Conservation (phyloP, 2,888 invertebrate genomes). For the Rhingia rostrata region DNA sequence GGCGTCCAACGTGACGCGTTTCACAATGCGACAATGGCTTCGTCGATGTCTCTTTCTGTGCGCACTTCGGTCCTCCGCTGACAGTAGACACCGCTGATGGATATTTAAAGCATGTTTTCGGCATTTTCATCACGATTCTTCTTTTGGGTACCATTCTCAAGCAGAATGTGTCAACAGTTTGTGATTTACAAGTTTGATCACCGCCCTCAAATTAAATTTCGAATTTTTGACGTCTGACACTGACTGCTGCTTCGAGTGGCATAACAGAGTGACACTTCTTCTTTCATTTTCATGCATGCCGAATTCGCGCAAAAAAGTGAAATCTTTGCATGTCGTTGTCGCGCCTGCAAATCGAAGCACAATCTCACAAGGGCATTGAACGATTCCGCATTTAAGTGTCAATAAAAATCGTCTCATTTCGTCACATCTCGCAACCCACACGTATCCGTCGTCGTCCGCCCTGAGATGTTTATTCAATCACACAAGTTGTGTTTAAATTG, state of each 20-base stretch:
- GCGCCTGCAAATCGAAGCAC: conserved; percentile 14
- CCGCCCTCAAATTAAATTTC: conserved; percentile 51
- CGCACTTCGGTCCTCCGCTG: not conserved
- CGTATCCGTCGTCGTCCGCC: not conserved
- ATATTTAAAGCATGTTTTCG: conserved; percentile 52
- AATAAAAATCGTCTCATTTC: conserved; percentile 39
- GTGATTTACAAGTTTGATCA: conserved; percentile 65
- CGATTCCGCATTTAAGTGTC: conserved; percentile 56
- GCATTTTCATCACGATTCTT: conserved; percentile 47
- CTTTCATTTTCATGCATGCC: not conserved
- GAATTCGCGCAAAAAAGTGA: conserved; percentile 23
- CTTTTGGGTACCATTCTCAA: conserved; percentile 20
- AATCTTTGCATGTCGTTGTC: conserved; percentile 32
- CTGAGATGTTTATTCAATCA: conserved; percentile 60
- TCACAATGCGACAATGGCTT: conserved; percentile 52
- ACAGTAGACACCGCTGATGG: conserved; percentile 10
- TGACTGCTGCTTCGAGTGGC: not conserved
- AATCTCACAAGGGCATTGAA: conserved; percentile 46
- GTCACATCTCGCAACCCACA: not conserved
- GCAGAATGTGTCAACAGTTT: conserved; percentile 43
- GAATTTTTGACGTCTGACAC: conserved; percentile 56
- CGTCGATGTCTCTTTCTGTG: conserved; percentile 4
- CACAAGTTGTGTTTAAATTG: conserved; percentile 55
- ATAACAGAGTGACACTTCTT: conserved; percentile 14
- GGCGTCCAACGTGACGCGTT: conserved; percentile 67